Percentiles rank a stretch among this genome's conserved stretches.
Conservation (phyloP, 2,797 vertebrate species). For the Chromis chromis region DNA sequence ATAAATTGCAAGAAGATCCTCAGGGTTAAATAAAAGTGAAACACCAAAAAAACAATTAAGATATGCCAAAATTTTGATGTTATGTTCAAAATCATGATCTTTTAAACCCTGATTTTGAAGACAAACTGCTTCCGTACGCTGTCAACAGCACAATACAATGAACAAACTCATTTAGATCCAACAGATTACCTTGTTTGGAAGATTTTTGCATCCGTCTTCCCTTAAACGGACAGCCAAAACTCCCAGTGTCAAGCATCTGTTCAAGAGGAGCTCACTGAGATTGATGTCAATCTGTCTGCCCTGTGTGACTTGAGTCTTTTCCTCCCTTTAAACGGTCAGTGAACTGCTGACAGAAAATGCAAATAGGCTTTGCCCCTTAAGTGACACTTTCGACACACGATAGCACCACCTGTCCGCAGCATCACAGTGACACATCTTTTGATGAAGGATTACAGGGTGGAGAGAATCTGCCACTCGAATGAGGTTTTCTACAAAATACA, state of each 20-base stretch:
- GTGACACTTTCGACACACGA: slow-evolving; percentile 69
- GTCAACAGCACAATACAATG: slow-evolving; percentile 37
- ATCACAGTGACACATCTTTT: slow-evolving; percentile 39
- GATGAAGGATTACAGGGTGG: slow-evolving; percentile 14
- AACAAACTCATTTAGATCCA: slow-evolving; percentile 36
- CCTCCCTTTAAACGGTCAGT: slow-evolving; percentile 62
- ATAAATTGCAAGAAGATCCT: slow-evolving; percentile 6
- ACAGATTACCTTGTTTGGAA: slow-evolving; percentile 60
- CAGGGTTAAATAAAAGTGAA: not conserved
- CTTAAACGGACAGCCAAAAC: slow-evolving; percentile 44
- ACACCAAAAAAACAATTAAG: not conserved
- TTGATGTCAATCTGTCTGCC: slow-evolving; percentile 59
- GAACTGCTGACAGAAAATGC: slow-evolving; percentile 74
- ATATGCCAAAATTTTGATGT: not conserved
- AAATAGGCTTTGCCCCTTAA: slow-evolving; percentile 67
- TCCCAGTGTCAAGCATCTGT: slow-evolving; percentile 51
- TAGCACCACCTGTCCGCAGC: slow-evolving; percentile 67
- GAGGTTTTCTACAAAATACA: slow-evolving; percentile 16
- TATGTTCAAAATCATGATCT: not conserved
- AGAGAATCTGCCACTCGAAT: slow-evolving; percentile 13
- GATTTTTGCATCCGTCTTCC: slow-evolving; percentile 50
- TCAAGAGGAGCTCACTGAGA: slow-evolving; percentile 38
- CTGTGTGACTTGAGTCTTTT: slow-evolving; percentile 55
- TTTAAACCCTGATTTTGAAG: slow-evolving; percentile 1
- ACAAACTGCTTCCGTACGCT: slow-evolving; percentile 36